Conservation (phyloP, 2,113 vertebrate species). For the Heptranchias perlo region DNA sequence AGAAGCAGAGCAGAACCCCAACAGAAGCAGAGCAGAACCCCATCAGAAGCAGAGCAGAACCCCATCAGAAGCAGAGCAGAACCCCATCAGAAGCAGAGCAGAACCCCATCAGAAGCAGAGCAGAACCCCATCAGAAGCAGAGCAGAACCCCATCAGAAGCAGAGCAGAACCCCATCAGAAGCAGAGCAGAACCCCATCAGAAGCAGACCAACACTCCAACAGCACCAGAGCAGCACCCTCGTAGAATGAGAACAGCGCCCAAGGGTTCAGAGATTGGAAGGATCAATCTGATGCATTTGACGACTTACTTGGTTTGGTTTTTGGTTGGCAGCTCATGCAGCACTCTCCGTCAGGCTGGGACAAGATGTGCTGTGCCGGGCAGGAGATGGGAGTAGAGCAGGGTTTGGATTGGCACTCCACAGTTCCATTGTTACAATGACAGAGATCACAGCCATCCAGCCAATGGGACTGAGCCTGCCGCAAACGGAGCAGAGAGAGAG, state of each 20-base stretch:
- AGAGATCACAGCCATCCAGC: not conserved
- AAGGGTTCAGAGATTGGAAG: not conserved
- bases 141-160: too few species aligned
- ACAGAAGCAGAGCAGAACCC: too few species aligned
- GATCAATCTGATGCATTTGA: not conserved
- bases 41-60: too few species aligned
- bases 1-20: too few species aligned
- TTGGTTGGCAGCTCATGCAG: not conserved
- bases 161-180: too few species aligned
- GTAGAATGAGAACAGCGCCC: not conserved
- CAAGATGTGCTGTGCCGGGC: not conserved
- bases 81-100: too few species aligned
- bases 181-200: too few species aligned
- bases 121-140: not conserved
- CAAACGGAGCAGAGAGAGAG: not conserved
- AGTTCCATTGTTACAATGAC: constrained; percentile 17
- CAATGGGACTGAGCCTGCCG: constrained; percentile 2
- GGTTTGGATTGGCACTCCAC: not conserved
- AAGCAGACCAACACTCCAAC: not conserved
- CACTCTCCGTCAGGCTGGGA: not conserved
- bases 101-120: not conserved
- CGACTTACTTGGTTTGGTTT: not conserved
- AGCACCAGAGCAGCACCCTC: not conserved
- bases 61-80: too few species aligned
- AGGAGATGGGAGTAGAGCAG: not conserved